These are phyloP conservation scores for Chrysolina americana DNA, from an alignment of 2,888 invertebrate genomes.

Conservation along the genomic window DNA sequence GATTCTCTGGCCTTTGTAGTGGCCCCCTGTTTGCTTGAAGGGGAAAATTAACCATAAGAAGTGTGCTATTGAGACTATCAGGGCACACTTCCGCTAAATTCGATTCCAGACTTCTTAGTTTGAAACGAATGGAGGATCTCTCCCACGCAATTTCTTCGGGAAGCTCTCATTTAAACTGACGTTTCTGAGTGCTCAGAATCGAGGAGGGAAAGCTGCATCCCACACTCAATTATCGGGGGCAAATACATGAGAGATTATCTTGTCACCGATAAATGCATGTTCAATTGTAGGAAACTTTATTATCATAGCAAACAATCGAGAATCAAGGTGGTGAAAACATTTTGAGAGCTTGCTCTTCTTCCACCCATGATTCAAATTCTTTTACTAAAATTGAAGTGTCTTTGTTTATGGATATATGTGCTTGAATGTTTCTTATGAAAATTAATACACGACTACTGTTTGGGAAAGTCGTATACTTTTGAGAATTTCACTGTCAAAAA, in stretches of 20 bases:
- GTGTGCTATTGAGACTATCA: slow-evolving; percentile 24
- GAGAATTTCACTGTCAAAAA: too few species aligned
- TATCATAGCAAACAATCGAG: too few species aligned
- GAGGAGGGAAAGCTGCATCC: neutral
- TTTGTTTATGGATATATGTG: too few species aligned
- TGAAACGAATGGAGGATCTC: neutral
- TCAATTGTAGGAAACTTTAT: too few species aligned
- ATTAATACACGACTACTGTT: too few species aligned
- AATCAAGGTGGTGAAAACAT: too few species aligned
- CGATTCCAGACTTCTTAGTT: neutral
- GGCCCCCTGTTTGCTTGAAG: slow-evolving; percentile 17
- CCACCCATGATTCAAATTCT: too few species aligned
- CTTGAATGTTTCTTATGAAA: too few species aligned
- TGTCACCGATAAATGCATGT: neutral
- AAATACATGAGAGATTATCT: neutral
- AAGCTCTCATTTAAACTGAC: neutral
- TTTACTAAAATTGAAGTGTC: too few species aligned
- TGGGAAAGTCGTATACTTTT: too few species aligned
- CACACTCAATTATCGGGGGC: neutral
- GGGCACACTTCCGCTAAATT: slow-evolving; percentile 12
- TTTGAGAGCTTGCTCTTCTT: too few species aligned
- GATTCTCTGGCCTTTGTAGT: slow-evolving; percentile 5
- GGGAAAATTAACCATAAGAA: slow-evolving; percentile 25
- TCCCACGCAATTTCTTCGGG: slow-evolving; percentile 8
- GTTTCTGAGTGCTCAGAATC: neutral